phyloP scores from a whole-genome alignment of 2,797 vertebrate species.

The Podargus strigoides region DNA sequence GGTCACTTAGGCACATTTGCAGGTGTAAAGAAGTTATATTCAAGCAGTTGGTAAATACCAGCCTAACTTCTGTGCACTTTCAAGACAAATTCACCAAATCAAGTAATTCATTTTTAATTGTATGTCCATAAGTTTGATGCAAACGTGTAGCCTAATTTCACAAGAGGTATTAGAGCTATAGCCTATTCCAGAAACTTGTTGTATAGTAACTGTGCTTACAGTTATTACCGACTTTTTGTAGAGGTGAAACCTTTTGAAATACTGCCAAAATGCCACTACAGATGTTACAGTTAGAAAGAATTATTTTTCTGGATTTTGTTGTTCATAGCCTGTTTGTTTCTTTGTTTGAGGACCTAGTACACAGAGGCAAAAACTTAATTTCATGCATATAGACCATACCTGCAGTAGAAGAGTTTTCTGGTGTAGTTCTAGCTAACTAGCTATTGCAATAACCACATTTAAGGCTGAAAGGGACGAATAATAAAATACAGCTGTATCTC shows the following conservation, averaged over 20 bases:
- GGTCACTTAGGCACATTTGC: neutral
- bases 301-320: neutral
- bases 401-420: neutral
- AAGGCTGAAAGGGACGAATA: neutral
- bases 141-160: neutral
- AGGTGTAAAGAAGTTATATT: neutral
- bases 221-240: neutral
- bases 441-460: neutral
- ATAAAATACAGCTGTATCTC: neutral
- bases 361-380: neutral
- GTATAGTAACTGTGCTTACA: neutral
- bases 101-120: neutral
- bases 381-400: fast-evolving
- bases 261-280: neutral
- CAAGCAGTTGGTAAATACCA: neutral
- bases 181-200: neutral
- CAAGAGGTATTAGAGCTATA: neutral
- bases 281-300: neutral
- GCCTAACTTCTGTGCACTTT: neutral
- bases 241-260: neutral
- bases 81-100: neutral
- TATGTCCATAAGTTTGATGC: neutral
- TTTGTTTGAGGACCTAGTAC: neutral
- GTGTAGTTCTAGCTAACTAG: neutral
- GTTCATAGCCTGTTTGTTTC: neutral